These are phyloP conservation scores for Lutraria lutraria DNA, from an alignment of 2,888 invertebrate species.

Conservation along the genomic window DNA sequence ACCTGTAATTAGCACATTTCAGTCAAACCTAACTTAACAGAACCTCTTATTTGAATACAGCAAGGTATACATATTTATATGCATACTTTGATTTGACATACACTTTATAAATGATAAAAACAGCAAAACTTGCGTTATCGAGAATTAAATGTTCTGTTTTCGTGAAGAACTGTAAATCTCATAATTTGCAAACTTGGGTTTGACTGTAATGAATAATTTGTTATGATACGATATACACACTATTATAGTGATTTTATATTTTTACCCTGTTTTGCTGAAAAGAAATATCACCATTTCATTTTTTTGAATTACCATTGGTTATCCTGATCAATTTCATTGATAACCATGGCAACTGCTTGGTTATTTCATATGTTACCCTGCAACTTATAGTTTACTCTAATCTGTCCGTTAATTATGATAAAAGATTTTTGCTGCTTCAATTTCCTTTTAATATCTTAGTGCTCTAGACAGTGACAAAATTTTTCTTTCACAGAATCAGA, in stretches of 20 bases:
- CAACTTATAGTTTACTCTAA: neutral
- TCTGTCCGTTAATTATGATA: neutral
- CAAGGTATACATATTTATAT: neutral
- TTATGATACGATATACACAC: neutral
- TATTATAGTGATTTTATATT: neutral
- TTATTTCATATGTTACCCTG: neutral
- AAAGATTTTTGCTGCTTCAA: too few species aligned
- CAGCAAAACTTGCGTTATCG: neutral
- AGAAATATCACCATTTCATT: neutral
- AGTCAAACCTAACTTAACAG: neutral
- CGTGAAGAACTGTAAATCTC: neutral
- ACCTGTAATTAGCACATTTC: slow-evolving; percentile 27
- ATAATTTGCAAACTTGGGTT: neutral
- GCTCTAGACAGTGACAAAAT: too few species aligned
- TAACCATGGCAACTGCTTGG: neutral
- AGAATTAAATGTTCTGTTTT: neutral
- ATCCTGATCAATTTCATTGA: neutral
- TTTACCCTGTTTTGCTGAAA: neutral
- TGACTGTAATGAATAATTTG: slow-evolving; percentile 3
- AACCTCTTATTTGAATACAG: neutral
- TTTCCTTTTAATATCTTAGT: too few species aligned
- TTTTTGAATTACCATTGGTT: neutral
- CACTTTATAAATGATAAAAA: neutral
- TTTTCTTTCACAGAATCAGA: too few species aligned
- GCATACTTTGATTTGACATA: neutral